Conservation (phyloP, 2,113 vertebrate genomes). For the Varanus komodoensis region DNA sequence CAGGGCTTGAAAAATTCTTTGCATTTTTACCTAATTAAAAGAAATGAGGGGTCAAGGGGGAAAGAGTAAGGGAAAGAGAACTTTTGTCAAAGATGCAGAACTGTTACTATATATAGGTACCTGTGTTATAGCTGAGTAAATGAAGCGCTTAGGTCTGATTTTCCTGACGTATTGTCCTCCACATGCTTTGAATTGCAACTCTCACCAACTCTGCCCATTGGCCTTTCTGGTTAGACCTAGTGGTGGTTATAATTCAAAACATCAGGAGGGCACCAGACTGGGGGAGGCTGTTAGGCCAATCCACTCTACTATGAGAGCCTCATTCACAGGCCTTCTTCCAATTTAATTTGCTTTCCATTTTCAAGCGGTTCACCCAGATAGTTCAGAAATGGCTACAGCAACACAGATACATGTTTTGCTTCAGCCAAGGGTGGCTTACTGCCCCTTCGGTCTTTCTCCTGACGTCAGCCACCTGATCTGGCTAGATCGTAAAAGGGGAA, state of each 20-base stretch:
- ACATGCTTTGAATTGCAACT: too few relatives aligned
- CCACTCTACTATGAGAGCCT: not conserved
- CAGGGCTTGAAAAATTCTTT: constrained; percentile 57
- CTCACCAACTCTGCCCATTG: too few relatives aligned
- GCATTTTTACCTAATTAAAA: constrained; percentile 59
- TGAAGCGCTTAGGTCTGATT: not conserved
- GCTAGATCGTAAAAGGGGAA: not conserved
- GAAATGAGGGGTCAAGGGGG: not conserved
- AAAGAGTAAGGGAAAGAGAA: not conserved
- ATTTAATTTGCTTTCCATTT: not conserved
- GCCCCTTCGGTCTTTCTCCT: not conserved
- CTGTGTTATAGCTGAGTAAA: not conserved
- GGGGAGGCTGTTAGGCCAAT: not conserved
- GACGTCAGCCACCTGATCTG: not conserved
- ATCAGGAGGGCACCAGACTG: too few relatives aligned
- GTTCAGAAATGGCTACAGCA: not conserved
- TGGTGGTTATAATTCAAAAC: too few relatives aligned
- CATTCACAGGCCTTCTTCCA: not conserved
- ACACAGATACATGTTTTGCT: not conserved
- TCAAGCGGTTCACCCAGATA: not conserved
- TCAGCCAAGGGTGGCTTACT: not conserved
- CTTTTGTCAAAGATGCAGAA: not conserved
- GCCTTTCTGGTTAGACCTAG: too few relatives aligned
- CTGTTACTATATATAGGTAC: not conserved
- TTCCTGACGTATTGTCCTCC: too few relatives aligned